Evolutionary conservation across 1,140 invertebrate species (phyloP), one percentile per base, ranked within the genome.

Genomic region (Vollenhovia emeryi): DNA sequence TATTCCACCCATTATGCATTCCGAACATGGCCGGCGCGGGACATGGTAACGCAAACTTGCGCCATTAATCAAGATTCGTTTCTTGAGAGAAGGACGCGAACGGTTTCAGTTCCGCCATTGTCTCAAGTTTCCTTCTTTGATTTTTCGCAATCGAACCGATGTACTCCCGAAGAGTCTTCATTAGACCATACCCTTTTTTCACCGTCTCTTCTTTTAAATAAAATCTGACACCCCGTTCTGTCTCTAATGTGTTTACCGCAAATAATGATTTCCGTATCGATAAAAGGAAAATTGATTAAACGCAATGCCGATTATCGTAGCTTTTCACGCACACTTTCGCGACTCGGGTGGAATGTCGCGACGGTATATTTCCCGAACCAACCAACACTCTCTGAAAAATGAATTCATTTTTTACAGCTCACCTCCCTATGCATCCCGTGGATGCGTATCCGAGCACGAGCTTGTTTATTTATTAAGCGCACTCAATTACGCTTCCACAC

Each of bases 41-140:
- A 62, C 68, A 85, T 64, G 86, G 85, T 86, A 79, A 52, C 88
- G 87, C 87, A 92, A 94, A 93, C 89, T 94, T 93, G 90, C 88
- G 87, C 93, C 92, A 94, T 94, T 94, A 94, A 94, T 94, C 93
- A 94, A 92, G 91, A 93, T 93, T 92, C 92, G 90, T 93, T 91
- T 92, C 87, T 89, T 85, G 48, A 43, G 21, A 33, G 59, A 36
- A 21, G 33, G 36, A 57, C n/a, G 78, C 68, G 57, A 79, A 87
- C 85, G 86, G 86, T 85, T 88, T 89, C 86, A 64, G 57, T 75
- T 79, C 73, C 21, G 75, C 74, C 80, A 85, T 91, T 86, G 59
- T 62, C 59, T 82, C 64, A 48, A 48, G 57, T 64, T 90, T 86
- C 66, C 86, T 82, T 52, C 69, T 69, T 66, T 59, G 69, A 87